phyloP scores from a whole-genome alignment of 2,888 invertebrate species.

The Drosophila mulleri region DNA sequence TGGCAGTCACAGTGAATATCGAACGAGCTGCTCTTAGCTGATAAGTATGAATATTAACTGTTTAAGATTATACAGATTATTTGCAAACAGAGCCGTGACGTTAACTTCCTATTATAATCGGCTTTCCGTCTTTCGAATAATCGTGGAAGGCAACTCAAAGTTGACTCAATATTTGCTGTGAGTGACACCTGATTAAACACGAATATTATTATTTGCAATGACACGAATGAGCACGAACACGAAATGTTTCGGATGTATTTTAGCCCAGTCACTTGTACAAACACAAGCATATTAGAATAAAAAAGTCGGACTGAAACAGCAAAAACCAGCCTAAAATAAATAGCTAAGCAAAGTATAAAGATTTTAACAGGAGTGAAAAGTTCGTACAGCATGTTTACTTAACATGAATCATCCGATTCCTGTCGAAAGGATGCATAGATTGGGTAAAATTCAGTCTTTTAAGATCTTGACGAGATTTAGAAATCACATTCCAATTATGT shows the following conservation, averaged over 20 bases:
- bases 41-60: background rate
- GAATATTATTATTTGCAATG: background rate
- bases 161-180: background rate
- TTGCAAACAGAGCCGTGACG: background rate
- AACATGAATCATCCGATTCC: no score
- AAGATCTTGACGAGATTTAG: no score
- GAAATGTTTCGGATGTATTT: constrained; percentile 4
- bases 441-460: no score
- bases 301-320: no score
- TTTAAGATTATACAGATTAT: background rate
- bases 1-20: background rate
- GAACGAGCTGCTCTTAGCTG: background rate
- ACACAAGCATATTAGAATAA: background rate
- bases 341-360: no score
- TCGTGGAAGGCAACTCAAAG: constrained; percentile 1
- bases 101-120: background rate
- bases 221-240: background rate
- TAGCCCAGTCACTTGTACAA: constrained; percentile 7
- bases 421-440: no score
- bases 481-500: no score
- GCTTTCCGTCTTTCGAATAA: background rate
- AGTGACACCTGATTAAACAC: constrained; percentile 8
- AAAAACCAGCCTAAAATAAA: no score
- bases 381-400: no score
- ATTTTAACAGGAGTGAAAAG: no score